phyloP scores from a whole-genome alignment of 2,888 invertebrate genomes.

The Zele albiditarsus region DNA sequence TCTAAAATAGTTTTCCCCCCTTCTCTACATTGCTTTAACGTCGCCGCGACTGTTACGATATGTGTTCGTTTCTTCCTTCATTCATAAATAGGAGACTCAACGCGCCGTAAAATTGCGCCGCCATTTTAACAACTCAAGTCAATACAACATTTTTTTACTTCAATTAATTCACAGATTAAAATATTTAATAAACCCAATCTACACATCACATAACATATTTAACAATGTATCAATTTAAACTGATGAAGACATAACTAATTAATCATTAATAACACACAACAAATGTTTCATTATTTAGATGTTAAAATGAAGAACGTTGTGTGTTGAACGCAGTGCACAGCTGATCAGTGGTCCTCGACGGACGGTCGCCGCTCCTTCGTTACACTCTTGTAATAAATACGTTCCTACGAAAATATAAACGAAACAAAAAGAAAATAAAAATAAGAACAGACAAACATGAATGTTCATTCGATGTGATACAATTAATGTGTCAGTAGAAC shows the following conservation, averaged over 20 bases:
- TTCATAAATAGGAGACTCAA: conserved; percentile 64
- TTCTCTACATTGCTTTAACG: conserved; percentile 38
- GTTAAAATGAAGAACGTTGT: conserved; percentile 38
- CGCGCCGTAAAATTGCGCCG: conserved; percentile 48
- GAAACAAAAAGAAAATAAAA: too few relatives aligned
- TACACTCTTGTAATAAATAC: conserved; percentile 10
- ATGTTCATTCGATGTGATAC: not conserved
- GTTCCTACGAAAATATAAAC: conserved; percentile 22
- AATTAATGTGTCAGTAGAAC: conserved; percentile 4
- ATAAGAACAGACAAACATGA: not conserved
- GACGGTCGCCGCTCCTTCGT: conserved; percentile 58
- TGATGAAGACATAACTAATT: not conserved
- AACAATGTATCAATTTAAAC: not conserved
- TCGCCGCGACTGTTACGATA: conserved; percentile 46
- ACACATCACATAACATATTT: not conserved
- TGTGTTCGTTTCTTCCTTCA: conserved; percentile 50
- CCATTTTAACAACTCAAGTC: conserved; percentile 62
- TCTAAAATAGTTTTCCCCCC: conserved; percentile 30
- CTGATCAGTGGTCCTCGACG: conserved; percentile 65
- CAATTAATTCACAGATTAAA: not conserved
- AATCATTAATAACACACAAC: not conserved
- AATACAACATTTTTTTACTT: conserved; percentile 15
- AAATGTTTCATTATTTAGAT: not conserved
- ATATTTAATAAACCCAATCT: not conserved
- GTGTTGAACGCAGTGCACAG: conserved; percentile 63